phyloP scores from a whole-genome alignment of 1,140 invertebrate genomes.

The roundworm (Caenorhabditis elegans) region WBcel235 BX284605.5:10712501-10713000 shows the following conservation, averaged over 20 bases:
- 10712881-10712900: neutral
- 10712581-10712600: slow-evolving; percentile 15
- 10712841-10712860: neutral
- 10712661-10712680: neutral
- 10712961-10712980: slow-evolving; percentile 23
- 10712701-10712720: slow-evolving; percentile 23
- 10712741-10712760: neutral
- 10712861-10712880: neutral
- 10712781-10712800: neutral
- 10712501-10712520: slow-evolving; percentile 30
- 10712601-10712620: neutral
- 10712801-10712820: slow-evolving; percentile 29
- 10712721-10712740: neutral
- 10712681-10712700: slow-evolving; percentile 9
- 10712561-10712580: slow-evolving; percentile 30
- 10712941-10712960: neutral
- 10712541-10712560: slow-evolving; percentile 26
- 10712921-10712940: neutral
- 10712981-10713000: neutral
- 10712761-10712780: neutral
- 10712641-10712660: slow-evolving; percentile 31
- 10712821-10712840: slow-evolving; percentile 3
- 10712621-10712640: neutral
- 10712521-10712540: slow-evolving; percentile 28
- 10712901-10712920: slow-evolving; percentile 9